Evolutionary conservation across 1,140 invertebrate genomes (phyloP).

Genomic region (Artemia franciscana): DNA sequence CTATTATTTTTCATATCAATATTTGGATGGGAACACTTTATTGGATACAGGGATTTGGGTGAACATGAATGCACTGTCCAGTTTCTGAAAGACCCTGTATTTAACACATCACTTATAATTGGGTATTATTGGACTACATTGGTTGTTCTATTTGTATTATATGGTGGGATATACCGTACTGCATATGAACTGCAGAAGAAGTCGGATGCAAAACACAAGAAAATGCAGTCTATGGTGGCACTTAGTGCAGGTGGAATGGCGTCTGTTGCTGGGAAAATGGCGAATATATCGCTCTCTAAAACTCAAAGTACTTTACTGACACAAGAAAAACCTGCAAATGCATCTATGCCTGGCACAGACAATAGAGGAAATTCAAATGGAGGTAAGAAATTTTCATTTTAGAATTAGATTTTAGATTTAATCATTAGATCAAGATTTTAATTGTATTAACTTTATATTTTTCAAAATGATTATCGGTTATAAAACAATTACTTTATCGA

Average conservation of each 20-base stretch:
- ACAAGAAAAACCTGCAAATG: conserved; percentile 38
- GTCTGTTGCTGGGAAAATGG: conserved; percentile 62
- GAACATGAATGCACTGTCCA: conserved; percentile 86
- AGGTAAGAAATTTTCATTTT: background rate
- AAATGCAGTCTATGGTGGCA: conserved; percentile 80
- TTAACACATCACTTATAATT: conserved; percentile 91
- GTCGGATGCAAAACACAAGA: conserved; percentile 76
- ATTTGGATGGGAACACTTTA: conserved; percentile 96
- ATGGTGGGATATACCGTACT: conserved; percentile 92
- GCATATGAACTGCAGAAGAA: conserved; percentile 96
- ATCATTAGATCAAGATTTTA: too few species aligned
- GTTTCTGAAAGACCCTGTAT: conserved; percentile 91
- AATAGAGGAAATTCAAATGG: conserved; percentile 4
- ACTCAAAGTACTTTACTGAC: conserved; percentile 40
- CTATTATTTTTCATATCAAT: conserved; percentile 94
- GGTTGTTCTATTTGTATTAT: conserved; percentile 75
- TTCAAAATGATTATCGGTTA: too few species aligned
- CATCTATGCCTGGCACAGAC: background rate
- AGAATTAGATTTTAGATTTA: too few species aligned
- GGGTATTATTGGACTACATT: conserved; percentile 94
- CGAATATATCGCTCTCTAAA: conserved; percentile 56
- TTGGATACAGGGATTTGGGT: conserved; percentile 62
- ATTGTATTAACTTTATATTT: too few species aligned
- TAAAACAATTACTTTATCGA: too few species aligned
- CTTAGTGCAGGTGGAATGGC: conserved; percentile 45